Conservation (phyloP, 2,888 invertebrate species). For the Zelleria hepariella region DNA sequence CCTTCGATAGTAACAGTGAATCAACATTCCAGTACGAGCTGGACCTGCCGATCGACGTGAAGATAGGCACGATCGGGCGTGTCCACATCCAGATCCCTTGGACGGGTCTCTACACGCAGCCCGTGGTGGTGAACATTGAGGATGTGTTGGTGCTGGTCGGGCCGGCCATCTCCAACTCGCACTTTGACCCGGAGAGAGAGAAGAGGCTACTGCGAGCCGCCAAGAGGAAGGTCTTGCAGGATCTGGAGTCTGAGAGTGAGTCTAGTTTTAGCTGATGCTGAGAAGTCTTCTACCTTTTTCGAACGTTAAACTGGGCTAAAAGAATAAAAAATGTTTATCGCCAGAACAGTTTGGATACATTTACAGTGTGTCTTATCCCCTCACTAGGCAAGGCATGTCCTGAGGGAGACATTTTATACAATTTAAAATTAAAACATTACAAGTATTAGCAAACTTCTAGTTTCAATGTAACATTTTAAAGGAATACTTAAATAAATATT, state of each 20-base stretch:
- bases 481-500: too few relatives aligned
- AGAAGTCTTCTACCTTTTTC: neutral
- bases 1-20: too few relatives aligned
- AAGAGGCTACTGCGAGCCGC: conserved; percentile 79
- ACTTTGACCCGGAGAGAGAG: conserved; percentile 81
- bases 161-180: conserved; percentile 77
- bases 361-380: too few relatives aligned
- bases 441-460: too few relatives aligned
- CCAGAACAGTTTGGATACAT: too few relatives aligned
- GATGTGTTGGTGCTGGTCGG: conserved; percentile 83
- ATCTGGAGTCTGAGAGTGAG: conserved; percentile 70
- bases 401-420: too few relatives aligned
- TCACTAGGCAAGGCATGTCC: too few relatives aligned
- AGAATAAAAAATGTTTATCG: too few relatives aligned
- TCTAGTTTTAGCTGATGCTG: neutral
- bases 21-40: conserved; percentile 83
- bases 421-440: too few relatives aligned
- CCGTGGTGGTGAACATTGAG: conserved; percentile 80
- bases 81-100: conserved; percentile 83
- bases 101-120: conserved; percentile 81
- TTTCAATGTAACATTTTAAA: too few relatives aligned
- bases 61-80: conserved; percentile 84
- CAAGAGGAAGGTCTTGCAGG: conserved; percentile 79
- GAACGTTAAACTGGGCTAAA: too few relatives aligned
- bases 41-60: conserved; percentile 85